phyloP scores from a whole-genome alignment of 2,888 invertebrate species.

The Drosophila picticornis region DNA sequence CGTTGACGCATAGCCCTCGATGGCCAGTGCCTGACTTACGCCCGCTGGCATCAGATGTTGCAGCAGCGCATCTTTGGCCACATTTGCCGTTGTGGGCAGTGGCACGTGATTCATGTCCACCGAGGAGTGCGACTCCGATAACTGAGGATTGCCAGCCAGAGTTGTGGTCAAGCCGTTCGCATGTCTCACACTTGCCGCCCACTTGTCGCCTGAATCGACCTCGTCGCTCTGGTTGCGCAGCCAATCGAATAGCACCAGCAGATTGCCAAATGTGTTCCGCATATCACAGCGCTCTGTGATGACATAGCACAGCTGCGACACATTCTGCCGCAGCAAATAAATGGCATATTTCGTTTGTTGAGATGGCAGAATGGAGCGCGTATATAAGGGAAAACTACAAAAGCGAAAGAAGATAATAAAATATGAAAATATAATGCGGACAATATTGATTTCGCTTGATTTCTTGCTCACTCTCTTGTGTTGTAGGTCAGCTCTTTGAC shows the following conservation, averaged over 20 bases:
- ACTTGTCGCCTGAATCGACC: slow-evolving; percentile 22
- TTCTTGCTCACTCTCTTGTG: slow-evolving; percentile 87
- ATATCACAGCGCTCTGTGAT: slow-evolving; percentile 80
- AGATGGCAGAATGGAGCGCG: slow-evolving; percentile 82
- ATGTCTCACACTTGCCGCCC: slow-evolving; percentile 23
- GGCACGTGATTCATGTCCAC: slow-evolving; percentile 82
- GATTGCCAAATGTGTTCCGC: slow-evolving; percentile 82
- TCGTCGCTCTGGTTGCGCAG: slow-evolving; percentile 67
- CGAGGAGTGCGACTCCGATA: slow-evolving; percentile 82
- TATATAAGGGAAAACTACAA: slow-evolving; percentile 92
- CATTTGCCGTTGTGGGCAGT: slow-evolving; percentile 64
- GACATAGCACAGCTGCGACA: slow-evolving; percentile 91
- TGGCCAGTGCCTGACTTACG: slow-evolving; percentile 69
- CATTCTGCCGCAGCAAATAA: slow-evolving; percentile 96
- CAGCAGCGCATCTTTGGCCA: slow-evolving; percentile 64
- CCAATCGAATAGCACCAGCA: slow-evolving; percentile 77
- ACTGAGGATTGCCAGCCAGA: slow-evolving; percentile 39
- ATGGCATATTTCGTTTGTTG: slow-evolving; percentile 92
- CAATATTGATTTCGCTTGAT: background rate
- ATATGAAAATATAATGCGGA: background rate
- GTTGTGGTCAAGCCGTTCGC: slow-evolving; percentile 55
- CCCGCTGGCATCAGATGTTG: slow-evolving; percentile 64
- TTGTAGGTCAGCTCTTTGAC: slow-evolving; percentile 90
- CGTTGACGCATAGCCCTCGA: slow-evolving; percentile 67
- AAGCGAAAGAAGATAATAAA: background rate